Conservation (phyloP, 2,113 vertebrate genomes). For the Lycocorax pyrrhopterus region DNA sequence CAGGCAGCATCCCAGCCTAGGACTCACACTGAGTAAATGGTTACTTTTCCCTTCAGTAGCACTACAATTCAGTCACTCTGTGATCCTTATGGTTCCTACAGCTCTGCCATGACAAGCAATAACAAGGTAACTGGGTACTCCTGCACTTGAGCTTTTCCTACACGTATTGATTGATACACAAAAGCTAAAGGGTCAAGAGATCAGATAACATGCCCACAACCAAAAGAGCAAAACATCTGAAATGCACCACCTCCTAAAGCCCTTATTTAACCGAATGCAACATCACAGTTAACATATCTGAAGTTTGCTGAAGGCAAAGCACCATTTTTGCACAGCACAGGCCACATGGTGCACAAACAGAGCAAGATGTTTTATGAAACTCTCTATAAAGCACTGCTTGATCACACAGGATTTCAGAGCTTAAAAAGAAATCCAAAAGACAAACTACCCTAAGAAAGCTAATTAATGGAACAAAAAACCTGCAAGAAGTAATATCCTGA, state of each 20-base stretch:
- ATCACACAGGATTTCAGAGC: background rate
- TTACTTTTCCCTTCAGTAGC: background rate
- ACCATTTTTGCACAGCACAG: background rate
- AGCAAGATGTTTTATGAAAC: background rate
- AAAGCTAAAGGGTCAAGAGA: background rate
- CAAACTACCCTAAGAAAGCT: background rate
- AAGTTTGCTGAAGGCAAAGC: background rate
- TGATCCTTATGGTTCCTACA: background rate
- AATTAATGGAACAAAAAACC: background rate
- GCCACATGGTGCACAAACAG: background rate
- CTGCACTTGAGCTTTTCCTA: background rate
- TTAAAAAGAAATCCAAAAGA: background rate
- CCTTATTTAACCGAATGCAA: background rate
- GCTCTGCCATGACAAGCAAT: background rate
- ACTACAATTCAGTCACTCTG: background rate
- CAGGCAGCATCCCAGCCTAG: background rate
- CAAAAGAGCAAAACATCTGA: background rate
- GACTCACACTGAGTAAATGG: background rate
- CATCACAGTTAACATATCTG: background rate
- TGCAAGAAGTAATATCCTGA: background rate
- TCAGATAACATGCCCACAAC: background rate
- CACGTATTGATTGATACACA: background rate
- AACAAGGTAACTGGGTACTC: background rate
- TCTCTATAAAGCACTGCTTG: background rate
- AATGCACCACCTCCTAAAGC: background rate